A percentile compares a stretch with the other conserved stretches of the same genome.
Evolutionary conservation across 1,140 invertebrate species (phyloP).

Genomic region (Papilio helenus): DNA sequence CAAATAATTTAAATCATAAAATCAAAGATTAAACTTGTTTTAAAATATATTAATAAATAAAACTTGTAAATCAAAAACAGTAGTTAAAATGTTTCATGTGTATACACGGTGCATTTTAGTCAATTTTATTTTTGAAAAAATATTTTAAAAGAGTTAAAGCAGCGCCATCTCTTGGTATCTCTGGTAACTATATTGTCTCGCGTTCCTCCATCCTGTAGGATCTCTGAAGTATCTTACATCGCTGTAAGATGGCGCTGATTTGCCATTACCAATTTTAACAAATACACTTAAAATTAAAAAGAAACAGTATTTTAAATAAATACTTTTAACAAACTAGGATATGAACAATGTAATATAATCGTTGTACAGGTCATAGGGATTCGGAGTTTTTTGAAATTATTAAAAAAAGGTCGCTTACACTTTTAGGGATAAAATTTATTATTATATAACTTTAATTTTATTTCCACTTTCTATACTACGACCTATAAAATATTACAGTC

Average conservation of each 20-base stretch:
- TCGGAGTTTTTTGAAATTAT: not conserved
- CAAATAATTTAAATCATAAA: not conserved
- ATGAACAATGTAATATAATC: not conserved
- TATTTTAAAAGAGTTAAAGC: not conserved
- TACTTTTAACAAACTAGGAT: not conserved
- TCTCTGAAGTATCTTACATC: conserved; percentile 40
- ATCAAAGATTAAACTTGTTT: not conserved
- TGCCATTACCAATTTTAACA: not conserved
- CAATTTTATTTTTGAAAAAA: conserved; percentile 1
- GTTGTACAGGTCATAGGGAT: not conserved
- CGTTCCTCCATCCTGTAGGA: conserved; percentile 43
- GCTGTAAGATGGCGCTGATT: conserved; percentile 44
- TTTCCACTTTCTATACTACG: not conserved
- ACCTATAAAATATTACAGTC: conserved; percentile 33
- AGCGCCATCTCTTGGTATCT: conserved; percentile 50
- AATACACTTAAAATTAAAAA: not conserved
- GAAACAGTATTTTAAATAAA: not conserved
- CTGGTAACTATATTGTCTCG: conserved; percentile 40
- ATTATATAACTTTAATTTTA: not conserved
- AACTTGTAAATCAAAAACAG: not conserved
- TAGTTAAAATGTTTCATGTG: not conserved
- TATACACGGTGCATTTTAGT: too few relatives aligned
- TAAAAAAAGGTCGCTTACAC: not conserved
- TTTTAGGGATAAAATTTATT: not conserved
- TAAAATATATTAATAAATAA: not conserved